phyloP scores from a whole-genome alignment of 1,140 invertebrate species.

The Leptinotarsa lineolata region DNA sequence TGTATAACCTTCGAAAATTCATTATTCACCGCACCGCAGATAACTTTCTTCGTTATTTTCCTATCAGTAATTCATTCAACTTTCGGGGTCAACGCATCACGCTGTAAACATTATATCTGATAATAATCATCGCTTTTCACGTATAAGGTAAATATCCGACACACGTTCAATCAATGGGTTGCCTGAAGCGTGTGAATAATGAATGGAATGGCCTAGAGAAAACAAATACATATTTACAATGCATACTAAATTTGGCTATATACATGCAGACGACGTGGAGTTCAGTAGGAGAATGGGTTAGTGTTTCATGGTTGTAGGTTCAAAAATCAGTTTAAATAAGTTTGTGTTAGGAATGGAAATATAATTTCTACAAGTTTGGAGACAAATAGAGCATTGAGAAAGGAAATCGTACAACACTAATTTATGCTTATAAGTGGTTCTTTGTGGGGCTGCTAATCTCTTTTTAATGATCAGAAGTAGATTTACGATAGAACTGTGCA shows the following conservation, averaged over 20 bases:
- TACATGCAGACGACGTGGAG: not conserved
- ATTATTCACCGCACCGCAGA: not conserved
- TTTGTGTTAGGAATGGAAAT: not conserved
- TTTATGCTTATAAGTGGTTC: too few species aligned
- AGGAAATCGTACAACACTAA: too few species aligned
- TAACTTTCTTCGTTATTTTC: not conserved
- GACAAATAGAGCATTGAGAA: too few species aligned
- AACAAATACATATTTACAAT: not conserved
- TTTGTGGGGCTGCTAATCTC: too few species aligned
- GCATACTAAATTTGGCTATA: not conserved
- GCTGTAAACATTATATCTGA: not conserved
- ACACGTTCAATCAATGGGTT: not conserved
- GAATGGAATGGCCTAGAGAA: not conserved
- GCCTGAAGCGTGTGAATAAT: not conserved
- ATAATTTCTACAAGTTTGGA: too few species aligned
- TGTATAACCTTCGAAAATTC: too few species aligned
- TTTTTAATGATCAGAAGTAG: too few species aligned
- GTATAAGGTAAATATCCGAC: conserved; percentile 3
- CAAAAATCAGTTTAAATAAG: conserved; percentile 2
- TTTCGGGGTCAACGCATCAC: not conserved
- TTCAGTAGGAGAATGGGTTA: not conserved
- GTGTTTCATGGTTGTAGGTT: not conserved
- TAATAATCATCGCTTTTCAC: not conserved
- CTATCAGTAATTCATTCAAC: not conserved
- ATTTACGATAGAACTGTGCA: too few species aligned